These are phyloP conservation scores for Hippasteria phrygiana DNA, from an alignment of 53 echinoderm and acorn worm species.

Conservation along the genomic window DNA sequence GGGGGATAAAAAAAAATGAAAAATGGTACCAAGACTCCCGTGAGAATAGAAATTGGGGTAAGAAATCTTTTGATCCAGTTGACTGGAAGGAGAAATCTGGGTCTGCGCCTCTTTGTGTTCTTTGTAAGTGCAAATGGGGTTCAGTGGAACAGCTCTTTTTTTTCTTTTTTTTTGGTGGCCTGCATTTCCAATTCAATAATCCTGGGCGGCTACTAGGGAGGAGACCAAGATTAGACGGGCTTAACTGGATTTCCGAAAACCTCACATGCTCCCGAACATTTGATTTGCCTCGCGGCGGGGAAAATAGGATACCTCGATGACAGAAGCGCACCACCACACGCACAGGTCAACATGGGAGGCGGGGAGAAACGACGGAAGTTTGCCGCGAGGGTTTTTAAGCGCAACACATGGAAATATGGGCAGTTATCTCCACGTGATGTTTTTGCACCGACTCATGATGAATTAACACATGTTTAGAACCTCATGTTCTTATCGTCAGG, in stretches of 20 bases:
- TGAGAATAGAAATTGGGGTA: background rate
- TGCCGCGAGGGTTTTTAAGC: background rate
- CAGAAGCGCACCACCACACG: conserved; percentile 48
- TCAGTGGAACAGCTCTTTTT: no score
- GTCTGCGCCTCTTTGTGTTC: conserved; percentile 21
- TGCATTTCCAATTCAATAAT: conserved; percentile 60
- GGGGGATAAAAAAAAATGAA: no score
- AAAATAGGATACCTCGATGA: conserved; percentile 45
- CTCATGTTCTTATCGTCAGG: background rate
- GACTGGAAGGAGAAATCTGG: background rate
- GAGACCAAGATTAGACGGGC: conserved; percentile 53
- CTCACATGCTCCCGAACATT: conserved; percentile 66
- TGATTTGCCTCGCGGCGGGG: conserved; percentile 50
- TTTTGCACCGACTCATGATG: conserved; percentile 15
- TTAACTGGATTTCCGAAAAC: conserved; percentile 67
- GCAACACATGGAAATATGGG: conserved; percentile 54
- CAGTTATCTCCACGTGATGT: conserved; percentile 42
- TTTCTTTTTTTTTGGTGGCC: conserved; percentile 22
- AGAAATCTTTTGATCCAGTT: conserved; percentile 36
- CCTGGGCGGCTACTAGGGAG: conserved; percentile 59
- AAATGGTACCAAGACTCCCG: no score
- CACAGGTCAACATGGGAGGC: conserved; percentile 38
- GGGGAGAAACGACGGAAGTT: conserved; percentile 6
- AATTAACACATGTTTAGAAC: conserved; percentile 21
- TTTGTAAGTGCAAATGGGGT: conserved; percentile 48